Conservation (phyloP, 2,888 invertebrate species). For the Selenia dentaria region DNA sequence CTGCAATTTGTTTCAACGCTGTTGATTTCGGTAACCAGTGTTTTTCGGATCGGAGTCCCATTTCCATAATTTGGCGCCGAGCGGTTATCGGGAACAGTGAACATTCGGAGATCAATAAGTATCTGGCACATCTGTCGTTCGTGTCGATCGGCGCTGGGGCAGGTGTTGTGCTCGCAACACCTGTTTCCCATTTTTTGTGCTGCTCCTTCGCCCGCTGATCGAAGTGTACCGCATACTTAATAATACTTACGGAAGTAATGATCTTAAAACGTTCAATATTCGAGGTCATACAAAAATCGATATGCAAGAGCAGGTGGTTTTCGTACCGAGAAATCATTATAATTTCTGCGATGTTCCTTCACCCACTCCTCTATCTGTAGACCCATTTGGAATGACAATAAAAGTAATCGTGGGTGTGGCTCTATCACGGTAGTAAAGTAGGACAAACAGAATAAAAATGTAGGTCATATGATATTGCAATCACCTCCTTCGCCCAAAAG, state of each 20-base stretch:
- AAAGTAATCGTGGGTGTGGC: slow-evolving; percentile 33
- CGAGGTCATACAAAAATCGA: slow-evolving; percentile 9
- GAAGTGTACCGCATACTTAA: slow-evolving; percentile 35
- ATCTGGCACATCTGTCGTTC: slow-evolving; percentile 58
- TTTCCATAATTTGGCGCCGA: slow-evolving; percentile 3
- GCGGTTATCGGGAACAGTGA: not conserved
- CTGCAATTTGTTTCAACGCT: not conserved
- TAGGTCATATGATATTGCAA: slow-evolving; percentile 37
- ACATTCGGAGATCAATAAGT: slow-evolving; percentile 40
- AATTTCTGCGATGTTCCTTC: slow-evolving; percentile 11
- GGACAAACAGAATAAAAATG: slow-evolving; percentile 38
- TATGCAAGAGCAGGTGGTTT: slow-evolving; percentile 10
- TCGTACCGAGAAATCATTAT: slow-evolving; percentile 3
- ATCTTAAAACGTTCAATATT: slow-evolving; percentile 20
- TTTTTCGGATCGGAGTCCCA: slow-evolving; percentile 4
- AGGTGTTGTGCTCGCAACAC: slow-evolving; percentile 63
- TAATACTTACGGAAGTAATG: slow-evolving; percentile 30
- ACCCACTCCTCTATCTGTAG: slow-evolving; percentile 6
- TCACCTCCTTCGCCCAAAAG: slow-evolving; percentile 18
- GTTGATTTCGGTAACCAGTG: not conserved
- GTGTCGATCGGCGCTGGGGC: slow-evolving; percentile 41
- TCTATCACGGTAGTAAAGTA: slow-evolving; percentile 28
- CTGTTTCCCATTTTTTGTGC: slow-evolving; percentile 72
- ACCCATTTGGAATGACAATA: slow-evolving; percentile 18
- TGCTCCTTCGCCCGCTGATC: slow-evolving; percentile 37